A percentile compares a stretch with the other conserved stretches of the same genome.
These are phyloP conservation scores for Tetragonisca angustula DNA, from an alignment of 2,888 invertebrate genomes.

Conservation along the genomic window DNA sequence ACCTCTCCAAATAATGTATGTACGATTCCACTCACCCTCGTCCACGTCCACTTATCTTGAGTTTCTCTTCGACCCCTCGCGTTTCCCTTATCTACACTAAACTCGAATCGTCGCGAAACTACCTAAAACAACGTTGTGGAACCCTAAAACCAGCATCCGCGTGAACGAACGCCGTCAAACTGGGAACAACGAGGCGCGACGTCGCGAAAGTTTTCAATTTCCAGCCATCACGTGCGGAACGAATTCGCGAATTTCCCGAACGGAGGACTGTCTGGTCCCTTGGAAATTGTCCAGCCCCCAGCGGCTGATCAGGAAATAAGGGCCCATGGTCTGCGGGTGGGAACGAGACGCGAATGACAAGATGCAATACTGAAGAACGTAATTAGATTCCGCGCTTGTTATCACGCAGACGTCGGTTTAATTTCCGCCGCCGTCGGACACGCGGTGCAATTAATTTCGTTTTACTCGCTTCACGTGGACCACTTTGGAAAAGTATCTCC, in stretches of 20 bases:
- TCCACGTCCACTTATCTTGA: not conserved
- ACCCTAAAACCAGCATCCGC: not conserved
- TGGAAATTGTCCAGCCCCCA: conserved; percentile 52
- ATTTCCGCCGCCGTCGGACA: conserved; percentile 56
- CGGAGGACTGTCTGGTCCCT: not conserved
- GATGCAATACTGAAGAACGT: conserved; percentile 48
- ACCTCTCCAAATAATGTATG: not conserved
- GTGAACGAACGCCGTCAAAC: not conserved
- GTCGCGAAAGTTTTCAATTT: not conserved
- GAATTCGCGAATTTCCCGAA: conserved; percentile 33
- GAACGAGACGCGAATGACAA: conserved; percentile 35
- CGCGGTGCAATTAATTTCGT: not conserved
- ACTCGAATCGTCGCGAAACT: not conserved
- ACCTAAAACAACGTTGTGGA: not conserved
- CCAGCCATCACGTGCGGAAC: too few species aligned
- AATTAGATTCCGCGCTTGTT: conserved; percentile 63
- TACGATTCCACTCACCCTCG: too few species aligned
- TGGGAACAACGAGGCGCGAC: not conserved
- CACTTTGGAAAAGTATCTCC: not conserved
- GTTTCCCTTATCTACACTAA: not conserved
- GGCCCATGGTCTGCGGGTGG: conserved; percentile 16
- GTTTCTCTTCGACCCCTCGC: not conserved
- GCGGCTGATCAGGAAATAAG: conserved; percentile 64
- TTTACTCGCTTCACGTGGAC: not conserved
- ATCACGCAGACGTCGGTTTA: conserved; percentile 45